phyloP scores from a whole-genome alignment of 2,888 invertebrate species.

The Gymnocheta viridis region DNA sequence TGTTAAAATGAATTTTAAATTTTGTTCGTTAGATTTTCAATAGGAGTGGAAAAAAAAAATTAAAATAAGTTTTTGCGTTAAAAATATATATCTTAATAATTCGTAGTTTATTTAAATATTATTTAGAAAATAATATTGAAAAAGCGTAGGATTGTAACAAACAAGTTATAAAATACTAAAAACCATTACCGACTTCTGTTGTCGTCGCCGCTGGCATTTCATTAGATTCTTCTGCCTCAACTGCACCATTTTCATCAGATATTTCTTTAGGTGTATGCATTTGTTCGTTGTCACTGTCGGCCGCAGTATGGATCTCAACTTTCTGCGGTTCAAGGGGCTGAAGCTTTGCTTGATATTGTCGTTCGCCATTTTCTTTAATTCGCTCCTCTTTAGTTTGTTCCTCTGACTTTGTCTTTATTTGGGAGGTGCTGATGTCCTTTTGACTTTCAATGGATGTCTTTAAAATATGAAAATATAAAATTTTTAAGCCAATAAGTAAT shows the following conservation, averaged over 20 bases:
- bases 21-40: slow-evolving; percentile 40
- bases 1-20: slow-evolving; percentile 66
- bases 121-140: background rate
- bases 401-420: background rate
- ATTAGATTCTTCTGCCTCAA: slow-evolving; percentile 30
- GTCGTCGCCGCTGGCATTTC: background rate
- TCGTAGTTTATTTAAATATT: slow-evolving; percentile 40
- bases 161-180: slow-evolving; percentile 71
- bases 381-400: background rate
- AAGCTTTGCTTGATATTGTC: slow-evolving; percentile 51
- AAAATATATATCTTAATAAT: slow-evolving; percentile 2
- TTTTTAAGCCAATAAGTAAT: background rate
- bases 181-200: slow-evolving; percentile 76
- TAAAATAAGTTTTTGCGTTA: background rate
- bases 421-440: background rate
- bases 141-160: background rate
- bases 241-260: background rate
- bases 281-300: slow-evolving; percentile 58
- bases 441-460: background rate
- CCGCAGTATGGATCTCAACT: slow-evolving; percentile 50
- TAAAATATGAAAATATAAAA: background rate
- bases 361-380: slow-evolving; percentile 61
- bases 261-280: slow-evolving; percentile 38
- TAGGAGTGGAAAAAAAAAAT: background rate
- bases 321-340: slow-evolving; percentile 56